Conservation (phyloP, 2,113 vertebrate genomes). For the Caracal caracal region DNA sequence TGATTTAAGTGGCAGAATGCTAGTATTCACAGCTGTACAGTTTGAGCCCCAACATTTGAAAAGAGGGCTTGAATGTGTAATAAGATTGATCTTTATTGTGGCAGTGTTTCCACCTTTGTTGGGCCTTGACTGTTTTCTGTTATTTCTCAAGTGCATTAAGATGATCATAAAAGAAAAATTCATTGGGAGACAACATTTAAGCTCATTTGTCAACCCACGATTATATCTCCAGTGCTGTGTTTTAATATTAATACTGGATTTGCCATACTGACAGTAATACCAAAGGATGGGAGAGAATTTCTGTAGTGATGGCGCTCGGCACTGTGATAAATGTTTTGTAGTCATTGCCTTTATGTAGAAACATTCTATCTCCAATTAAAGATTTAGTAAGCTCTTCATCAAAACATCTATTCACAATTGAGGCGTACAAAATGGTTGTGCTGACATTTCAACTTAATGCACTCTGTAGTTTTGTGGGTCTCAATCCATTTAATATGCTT, state of each 20-base stretch:
- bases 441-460: conserved; percentile 62
- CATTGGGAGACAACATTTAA: conserved; percentile 44
- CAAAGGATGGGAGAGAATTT: conserved; percentile 32
- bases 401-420: conserved; percentile 28
- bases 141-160: conserved; percentile 37
- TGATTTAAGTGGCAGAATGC: background rate
- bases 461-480: background rate
- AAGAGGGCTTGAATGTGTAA: background rate
- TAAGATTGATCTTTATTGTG: background rate
- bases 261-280: background rate
- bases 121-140: background rate
- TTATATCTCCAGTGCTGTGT: conserved; percentile 4
- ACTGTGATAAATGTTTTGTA: conserved; percentile 49
- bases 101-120: background rate
- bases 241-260: conserved; percentile 58
- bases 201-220: conserved; percentile 30
- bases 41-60: background rate
- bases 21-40: background rate
- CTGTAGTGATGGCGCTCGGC: conserved; percentile 16
- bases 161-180: conserved; percentile 48
- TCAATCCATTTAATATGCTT: conserved; percentile 4
- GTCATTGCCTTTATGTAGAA: conserved; percentile 47
- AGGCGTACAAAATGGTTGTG: background rate
- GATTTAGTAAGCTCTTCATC: conserved; percentile 60
- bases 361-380: conserved; percentile 67